Base-by-base conservation (phyloP, 1,140 invertebrate genomes). In the Sitobion miscanthi region DNA sequence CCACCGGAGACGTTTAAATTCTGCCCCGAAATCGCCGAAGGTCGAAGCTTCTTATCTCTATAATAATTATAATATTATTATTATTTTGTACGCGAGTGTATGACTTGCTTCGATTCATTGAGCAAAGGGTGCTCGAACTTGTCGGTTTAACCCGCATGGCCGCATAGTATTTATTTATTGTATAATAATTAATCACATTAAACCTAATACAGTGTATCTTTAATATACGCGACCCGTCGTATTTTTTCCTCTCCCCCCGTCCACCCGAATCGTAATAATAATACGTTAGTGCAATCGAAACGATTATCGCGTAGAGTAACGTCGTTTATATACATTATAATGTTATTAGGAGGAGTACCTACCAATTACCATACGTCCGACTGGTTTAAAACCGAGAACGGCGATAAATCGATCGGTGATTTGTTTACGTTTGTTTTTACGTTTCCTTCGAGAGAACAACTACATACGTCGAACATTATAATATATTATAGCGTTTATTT, bases 361-460 rank as follows among this genome's bases (percentile, higher is more conserved):
- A 35, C 35, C 35, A 38, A 38, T 2, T 38, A 69, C 11, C 17
- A n/a, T 77, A n/a, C 62, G 30, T 77, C 14, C n/a, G 30, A 77
- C 62, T 45, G 38, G 83, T 42, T 42, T 85, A 21, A 25, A 42
- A 85, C 21, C 23, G 83, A 85, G 42, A 42, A 85, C 62, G 30
- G 30, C 62, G 62, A 77, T 77, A 77, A 77, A 77, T 77, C 62
- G 62, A 77, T 77, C 23, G n/a, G 17, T 4, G 62, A 77, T 77
- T 77, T 77, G 62, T 77, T 77, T 77, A 77, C 62, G 62, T 77
- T 77, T 77, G 62, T 77, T 77, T 69, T 77, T n/a, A n/a, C 62
- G 30, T 77, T 77, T 77, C 62, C 14, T 77, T 77, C 17, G 14
- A 77, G 14, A 77, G n/a, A 77, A 77, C 62, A 54, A 69, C 62